Base-by-base conservation (phyloP, 2,797 vertebrate species). In the Helarctos malayanus region DNA sequence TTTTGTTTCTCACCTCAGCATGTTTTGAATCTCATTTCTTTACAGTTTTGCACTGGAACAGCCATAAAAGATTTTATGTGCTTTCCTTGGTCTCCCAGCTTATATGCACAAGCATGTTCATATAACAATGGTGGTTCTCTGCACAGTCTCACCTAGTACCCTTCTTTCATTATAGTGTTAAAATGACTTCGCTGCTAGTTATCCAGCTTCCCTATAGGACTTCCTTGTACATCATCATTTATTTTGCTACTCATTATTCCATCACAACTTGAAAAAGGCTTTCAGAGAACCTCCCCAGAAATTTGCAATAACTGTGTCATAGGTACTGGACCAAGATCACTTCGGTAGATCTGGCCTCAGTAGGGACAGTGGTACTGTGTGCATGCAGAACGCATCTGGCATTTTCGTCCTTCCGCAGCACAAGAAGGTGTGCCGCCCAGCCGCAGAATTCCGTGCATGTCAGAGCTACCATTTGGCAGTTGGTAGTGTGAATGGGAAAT, bases 401-500 rank as follows among this genome's bases (percentile, higher is more conserved):
- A 38, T 90, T 63, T 57, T 76, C 41, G 38, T 16, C 15, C 38
- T 7, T 41, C 38, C 35, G 13, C 13, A 78, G 63, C 89, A 32
- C 9, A 16, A 65, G 92, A 63, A 92, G 71, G 47, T 88, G 23
- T 61, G 87, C 63, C 56, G 76, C 83, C 94, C 45, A 35, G 87
- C 13, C 59, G 14, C 61, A 93, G 65, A 56, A 90, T 52, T 52
- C 32, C 2, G 3, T 47, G 57, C 57, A 25, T 68, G 35, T 69
- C 68, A 71, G 71, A 93, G 73, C 91, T 92, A 76, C 35, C 27
- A 11, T 65, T 29, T 93, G 73, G 87, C 94, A 96, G 84, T 86
- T 97, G 84, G 52, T 91, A 71, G 82, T 96, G 96, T 97, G 96
- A 97, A 94, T 91, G 95, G 85, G 75, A 95, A 92, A 89, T 94